Evolutionary conservation across 1,140 invertebrate species (phyloP), one percentile per base, ranked within the genome.

Genomic region (Chironomus striatipennis): DNA sequence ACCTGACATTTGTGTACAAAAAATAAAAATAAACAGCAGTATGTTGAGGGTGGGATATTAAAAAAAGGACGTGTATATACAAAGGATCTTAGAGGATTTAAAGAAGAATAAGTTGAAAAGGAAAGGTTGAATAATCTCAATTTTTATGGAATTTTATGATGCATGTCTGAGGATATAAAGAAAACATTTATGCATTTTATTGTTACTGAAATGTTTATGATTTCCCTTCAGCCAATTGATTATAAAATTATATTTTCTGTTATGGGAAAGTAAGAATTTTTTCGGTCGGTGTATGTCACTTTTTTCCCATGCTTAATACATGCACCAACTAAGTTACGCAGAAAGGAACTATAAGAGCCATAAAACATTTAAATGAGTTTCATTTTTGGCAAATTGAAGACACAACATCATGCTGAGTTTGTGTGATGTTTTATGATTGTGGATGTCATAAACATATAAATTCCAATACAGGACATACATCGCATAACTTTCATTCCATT

Each of bases 111-210:
- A 1, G 24, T 2, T 34, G 24, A 34, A 34, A 70, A 18, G 17
- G 65, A 70, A 70, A 70, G 65, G 65, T 70, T 70, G 20, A 70
- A 18, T 70, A 70, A 70, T 70, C 65, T 70, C 65, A 70, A 21
- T 70, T 70, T 57, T 70, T 70, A 70, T 20, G 65, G 65, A 70
- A 70, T 70, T 70, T 70, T 70, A 70, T 70, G 20, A 70, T 70
- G 65, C 17, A 70, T 20, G 20, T 70, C 20, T 70, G 10, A 7
- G 24, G 24, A 34, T 34, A 34, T 34, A 34, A 34, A 34, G 24
- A 34, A 57, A 12, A 57, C 47, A 57, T 57, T 57, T 57, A 57
- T 57, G 47, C 47, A 57, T 57, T 57, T 57, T 57, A 57, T 57
- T 57, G 47, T 57, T 57, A 34, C 47, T 12, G 4, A 57, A 57